Base-by-base conservation (phyloP, 2,113 vertebrate species). In the Tonatia bakeri region DNA sequence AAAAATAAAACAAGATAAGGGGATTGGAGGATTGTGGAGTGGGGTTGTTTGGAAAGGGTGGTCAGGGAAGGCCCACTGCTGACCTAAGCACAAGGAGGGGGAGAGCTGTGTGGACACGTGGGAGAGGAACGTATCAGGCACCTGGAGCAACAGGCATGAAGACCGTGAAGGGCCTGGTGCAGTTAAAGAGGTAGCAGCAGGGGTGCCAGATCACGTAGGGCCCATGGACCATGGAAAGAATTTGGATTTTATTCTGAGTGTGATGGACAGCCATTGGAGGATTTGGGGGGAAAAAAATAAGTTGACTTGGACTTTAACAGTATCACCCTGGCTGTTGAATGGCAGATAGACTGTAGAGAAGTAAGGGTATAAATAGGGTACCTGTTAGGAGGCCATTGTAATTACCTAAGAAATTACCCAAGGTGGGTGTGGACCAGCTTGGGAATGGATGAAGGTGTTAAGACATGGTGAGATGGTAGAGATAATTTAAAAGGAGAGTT, bases 351-450 rank as follows among this genome's bases (percentile, higher is more conserved):
- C 36, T 43, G 26, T 80, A 80, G 43, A 87, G 64, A 77, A 17
- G 2, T 76, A 43, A 73, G 31, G 8, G 22, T 82, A 22, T 73
- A 72, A 84, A 77, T 20, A 84, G 19, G 56, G 45, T 73, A 89
- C 69, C 47, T 83, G 26, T 61, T 89, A 82, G 54, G 59, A 96
- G 38, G 40, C 65, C 65, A 65, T 50, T 88, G 26, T 67, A 96
- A 96, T 96, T 95, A 92, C 86, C 76, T 82, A 91, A 83, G 86
- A 96, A 97, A 91, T 96, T 86, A 91, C 61, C 33, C 64, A 70
- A 80, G 72, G 87, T 94, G 89, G 79, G 94, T 14, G 7, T 97
- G 69, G 40, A 56, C 83, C 65, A 92, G 40, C 22, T 7, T 76
- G 82, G 82, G 85, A 94, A 95, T 84, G 45, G 31, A 13, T 64